Evolutionary conservation across 2,888 invertebrate genomes (phyloP), one percentile per base, ranked within the genome.

Genomic region (Geotrupes spiniger): DNA sequence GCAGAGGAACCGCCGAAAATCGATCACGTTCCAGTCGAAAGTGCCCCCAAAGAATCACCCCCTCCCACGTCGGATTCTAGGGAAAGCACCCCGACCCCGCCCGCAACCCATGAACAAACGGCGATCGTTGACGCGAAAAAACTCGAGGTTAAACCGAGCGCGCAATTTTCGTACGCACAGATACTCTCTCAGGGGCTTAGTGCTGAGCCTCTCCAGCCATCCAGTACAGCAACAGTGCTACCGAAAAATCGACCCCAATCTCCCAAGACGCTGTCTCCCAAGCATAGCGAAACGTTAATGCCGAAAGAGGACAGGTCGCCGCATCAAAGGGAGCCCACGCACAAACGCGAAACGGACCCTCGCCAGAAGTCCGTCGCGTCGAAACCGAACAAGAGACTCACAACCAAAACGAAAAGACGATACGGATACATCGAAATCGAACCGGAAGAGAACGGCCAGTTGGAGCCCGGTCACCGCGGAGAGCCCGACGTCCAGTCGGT

Each of bases 151-250:
- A 3, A 21, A n/a, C n/a, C 44, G 6, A 45, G 27, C 38, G 39
- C 44, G 36, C 63, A 78, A 53, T 77, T 83, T 61, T 85, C 87
- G 0, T 87, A 87, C 65, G 87, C 86, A 2, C 82, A 84, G 72
- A 83, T 85, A 64, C 74, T 87, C 60, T 81, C 85, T 29, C 80
- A 84, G 53, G 86, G 86, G 26, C 75, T 85, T 53, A 61, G 63
- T 36, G 60, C 65, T 28, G 66, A 68, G 54, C 62, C 74, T 68
- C 71, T 77, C 71, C 79, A 79, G 79, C 78, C 80, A 79, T 79
- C 79, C 78, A 76, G 74, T 71, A 69, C 65, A 54, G 60, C 63
- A 57, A 59, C 56, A 52, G 60, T 53, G 46, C 47, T 52, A 53
- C 51, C 56, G 47, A 59, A 39, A 43, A 54, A 33, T 49, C 57